Percentiles rank a stretch among this genome's conserved stretches.
Conservation (phyloP, 2,113 vertebrate species). For the Eurystomus gularis region DNA sequence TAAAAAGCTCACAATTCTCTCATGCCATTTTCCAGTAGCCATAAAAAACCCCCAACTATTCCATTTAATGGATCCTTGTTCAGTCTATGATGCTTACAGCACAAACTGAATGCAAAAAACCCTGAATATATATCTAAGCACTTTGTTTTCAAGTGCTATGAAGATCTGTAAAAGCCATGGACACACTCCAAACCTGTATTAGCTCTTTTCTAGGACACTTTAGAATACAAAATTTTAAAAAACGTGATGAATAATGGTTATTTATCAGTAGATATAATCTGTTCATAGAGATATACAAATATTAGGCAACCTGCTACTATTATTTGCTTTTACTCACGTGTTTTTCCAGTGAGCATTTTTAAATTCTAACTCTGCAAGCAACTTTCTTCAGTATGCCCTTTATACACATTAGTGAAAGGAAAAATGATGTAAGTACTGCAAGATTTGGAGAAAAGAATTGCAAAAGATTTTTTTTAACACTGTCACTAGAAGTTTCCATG, state of each 20-base stretch:
- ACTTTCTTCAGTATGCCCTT: neutral
- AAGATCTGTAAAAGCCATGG: neutral
- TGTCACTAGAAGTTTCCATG: neutral
- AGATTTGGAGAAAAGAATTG: neutral
- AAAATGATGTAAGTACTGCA: accelerated
- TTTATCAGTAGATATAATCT: neutral
- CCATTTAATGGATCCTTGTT: neutral
- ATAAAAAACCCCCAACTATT: neutral
- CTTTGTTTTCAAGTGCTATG: too few species aligned
- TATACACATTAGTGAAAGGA: neutral
- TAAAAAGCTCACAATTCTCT: neutral
- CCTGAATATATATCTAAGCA: neutral
- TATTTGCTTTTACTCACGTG: neutral
- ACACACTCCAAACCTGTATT: neutral
- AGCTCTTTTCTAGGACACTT: neutral
- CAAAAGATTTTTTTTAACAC: neutral
- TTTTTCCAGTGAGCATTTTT: neutral
- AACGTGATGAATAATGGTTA: neutral
- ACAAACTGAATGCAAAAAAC: neutral
- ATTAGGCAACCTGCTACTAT: neutral
- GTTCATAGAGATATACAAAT: neutral
- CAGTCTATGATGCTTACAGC: neutral
- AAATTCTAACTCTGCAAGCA: neutral
- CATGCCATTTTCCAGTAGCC: neutral
- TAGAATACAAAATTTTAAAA: neutral